Evolutionary conservation across 30 jellyfish, hydroid and myxozoan genomes (phyloP).

Genomic region (Aurelia sp.): DNA sequence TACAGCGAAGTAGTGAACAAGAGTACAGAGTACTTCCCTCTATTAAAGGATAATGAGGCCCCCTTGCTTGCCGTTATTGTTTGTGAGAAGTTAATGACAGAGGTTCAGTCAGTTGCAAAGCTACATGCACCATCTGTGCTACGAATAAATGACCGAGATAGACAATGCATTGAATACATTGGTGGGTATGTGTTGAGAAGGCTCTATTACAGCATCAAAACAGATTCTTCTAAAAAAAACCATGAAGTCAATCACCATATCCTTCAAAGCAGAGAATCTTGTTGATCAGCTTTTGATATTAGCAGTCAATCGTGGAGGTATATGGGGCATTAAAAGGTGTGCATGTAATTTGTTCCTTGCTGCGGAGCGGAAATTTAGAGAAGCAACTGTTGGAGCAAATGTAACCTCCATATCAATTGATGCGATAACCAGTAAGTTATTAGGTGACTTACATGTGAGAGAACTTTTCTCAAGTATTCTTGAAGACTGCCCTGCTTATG

Average conservation of each 20-base stretch:
- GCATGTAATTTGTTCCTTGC: slow-evolving; percentile 12
- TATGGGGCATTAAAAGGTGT: slow-evolving; percentile 4
- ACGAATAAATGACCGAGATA: slow-evolving; percentile 9
- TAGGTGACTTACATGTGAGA: neutral
- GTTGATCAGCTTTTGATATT: slow-evolving; percentile 5
- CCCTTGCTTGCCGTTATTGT: too few relatives aligned
- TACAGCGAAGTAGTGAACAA: slow-evolving; percentile 14
- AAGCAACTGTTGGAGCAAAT: slow-evolving; percentile 11
- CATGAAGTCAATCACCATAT: too few relatives aligned
- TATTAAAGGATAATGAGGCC: neutral
- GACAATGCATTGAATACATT: slow-evolving; percentile 9
- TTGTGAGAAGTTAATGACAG: too few relatives aligned
- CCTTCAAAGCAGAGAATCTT: neutral
- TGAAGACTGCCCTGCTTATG: slow-evolving; percentile 26
- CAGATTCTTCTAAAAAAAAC: too few relatives aligned
- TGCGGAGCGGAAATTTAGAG: slow-evolving; percentile 25
- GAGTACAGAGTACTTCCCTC: slow-evolving; percentile 1
- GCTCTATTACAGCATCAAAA: slow-evolving; percentile 16
- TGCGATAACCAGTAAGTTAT: neutral
- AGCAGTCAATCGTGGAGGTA: slow-evolving; percentile 14
- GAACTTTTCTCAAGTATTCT: neutral
- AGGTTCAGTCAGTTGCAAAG: too few relatives aligned
- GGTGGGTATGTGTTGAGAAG: slow-evolving; percentile 4
- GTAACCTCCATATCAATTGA: neutral
- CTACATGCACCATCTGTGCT: too few relatives aligned